Evolutionary conservation across 2,888 invertebrate genomes (phyloP).

Genomic region (Drosophila pseudotakahashii): DNA sequence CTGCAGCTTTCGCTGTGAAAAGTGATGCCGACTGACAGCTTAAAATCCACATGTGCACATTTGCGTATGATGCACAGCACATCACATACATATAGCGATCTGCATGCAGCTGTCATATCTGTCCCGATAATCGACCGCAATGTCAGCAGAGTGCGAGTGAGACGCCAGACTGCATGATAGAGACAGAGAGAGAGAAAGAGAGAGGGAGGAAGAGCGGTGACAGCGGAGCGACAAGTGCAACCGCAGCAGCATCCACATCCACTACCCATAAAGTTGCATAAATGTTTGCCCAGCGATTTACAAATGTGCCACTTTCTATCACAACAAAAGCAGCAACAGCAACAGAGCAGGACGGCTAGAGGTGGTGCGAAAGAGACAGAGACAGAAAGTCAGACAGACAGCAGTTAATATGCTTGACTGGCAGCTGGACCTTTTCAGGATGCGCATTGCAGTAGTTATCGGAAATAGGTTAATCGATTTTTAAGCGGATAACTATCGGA

Average conservation of each 20-base stretch:
- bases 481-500: slow-evolving; percentile 82
- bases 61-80: background rate
- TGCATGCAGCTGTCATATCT: slow-evolving; percentile 56
- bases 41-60: slow-evolving; percentile 10
- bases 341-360: slow-evolving; percentile 1
- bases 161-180: background rate
- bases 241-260: slow-evolving; percentile 19
- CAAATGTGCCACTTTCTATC: slow-evolving; percentile 75
- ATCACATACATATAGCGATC: slow-evolving; percentile 9
- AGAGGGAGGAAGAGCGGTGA: background rate
- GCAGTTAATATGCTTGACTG: slow-evolving; percentile 72
- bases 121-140: slow-evolving; percentile 68
- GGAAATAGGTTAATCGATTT: slow-evolving; percentile 83
- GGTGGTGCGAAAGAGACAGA: slow-evolving; percentile 29
- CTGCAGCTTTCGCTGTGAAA: background rate
- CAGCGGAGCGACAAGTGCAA: slow-evolving; percentile 26
- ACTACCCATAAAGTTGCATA: slow-evolving; percentile 44
- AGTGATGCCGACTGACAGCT: slow-evolving; percentile 7
- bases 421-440: slow-evolving; percentile 53
- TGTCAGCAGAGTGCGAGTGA: slow-evolving; percentile 56
- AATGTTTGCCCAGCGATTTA: slow-evolving; percentile 62
- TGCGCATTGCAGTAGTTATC: slow-evolving; percentile 83
- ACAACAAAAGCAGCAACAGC: slow-evolving; percentile 52
- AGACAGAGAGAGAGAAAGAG: too few relatives aligned
- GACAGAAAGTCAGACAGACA: slow-evolving; percentile 21